A percentile compares a stretch with the other conserved stretches of the same genome.
These are phyloP conservation scores for Chrysolophus pictus DNA, from an alignment of 2,797 vertebrate genomes.

Conservation along the genomic window DNA sequence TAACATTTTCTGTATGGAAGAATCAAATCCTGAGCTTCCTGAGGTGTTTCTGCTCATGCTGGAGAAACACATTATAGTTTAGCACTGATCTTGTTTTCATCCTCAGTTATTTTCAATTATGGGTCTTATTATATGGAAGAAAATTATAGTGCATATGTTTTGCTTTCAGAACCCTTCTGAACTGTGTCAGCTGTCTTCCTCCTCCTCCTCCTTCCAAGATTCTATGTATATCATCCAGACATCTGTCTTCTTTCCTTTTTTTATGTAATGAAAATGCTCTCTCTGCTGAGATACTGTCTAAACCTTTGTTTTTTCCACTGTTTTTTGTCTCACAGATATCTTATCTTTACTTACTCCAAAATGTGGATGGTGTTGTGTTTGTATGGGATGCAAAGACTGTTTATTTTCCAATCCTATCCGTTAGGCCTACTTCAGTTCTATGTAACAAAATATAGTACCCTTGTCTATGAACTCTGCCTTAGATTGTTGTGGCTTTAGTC, in stretches of 20 bases:
- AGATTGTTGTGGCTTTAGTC: not conserved
- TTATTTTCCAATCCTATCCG: not conserved
- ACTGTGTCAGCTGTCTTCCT: constrained; percentile 23
- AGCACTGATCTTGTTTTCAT: not conserved
- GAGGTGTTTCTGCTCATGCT: not conserved
- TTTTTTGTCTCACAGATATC: not conserved
- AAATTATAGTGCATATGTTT: not conserved
- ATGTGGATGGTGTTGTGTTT: not conserved
- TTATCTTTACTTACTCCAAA: not conserved
- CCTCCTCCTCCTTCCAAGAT: not conserved
- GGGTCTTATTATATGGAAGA: not conserved
- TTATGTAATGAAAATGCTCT: not conserved
- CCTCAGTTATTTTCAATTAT: not conserved
- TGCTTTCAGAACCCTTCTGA: constrained; percentile 23
- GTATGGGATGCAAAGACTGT: not conserved
- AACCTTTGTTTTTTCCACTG: not conserved
- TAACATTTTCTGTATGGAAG: not conserved
- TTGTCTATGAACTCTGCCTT: not conserved
- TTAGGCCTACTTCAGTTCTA: not conserved
- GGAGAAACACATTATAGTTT: not conserved
- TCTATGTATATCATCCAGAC: constrained; percentile 11
- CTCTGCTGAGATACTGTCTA: not conserved
- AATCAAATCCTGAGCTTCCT: constrained; percentile 4
- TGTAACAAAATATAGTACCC: not conserved
- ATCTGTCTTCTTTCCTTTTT: not conserved